Percentiles rank a stretch among this genome's conserved stretches.
Conservation (phyloP, 2,113 vertebrate genomes). For the Spheniscus mendiculus region DNA sequence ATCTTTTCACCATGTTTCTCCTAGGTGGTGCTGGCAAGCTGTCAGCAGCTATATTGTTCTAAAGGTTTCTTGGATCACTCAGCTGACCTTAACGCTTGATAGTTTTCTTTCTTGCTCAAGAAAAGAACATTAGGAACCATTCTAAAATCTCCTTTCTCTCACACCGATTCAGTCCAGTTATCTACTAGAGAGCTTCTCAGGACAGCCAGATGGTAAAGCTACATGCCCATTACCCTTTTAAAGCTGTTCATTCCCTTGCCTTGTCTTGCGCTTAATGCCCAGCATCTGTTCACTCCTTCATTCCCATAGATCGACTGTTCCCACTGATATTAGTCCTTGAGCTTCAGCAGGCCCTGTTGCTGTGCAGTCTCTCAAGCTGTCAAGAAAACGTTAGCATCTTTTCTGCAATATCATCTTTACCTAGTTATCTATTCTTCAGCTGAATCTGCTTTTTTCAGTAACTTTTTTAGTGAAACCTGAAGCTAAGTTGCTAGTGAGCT, state of each 20-base stretch:
- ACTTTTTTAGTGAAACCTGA: background rate
- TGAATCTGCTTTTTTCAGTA: background rate
- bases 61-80: background rate
- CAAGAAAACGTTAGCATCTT: background rate
- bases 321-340: background rate
- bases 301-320: background rate
- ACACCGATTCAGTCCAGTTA: background rate
- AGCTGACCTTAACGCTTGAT: background rate
- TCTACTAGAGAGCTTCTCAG: constrained; percentile 12
- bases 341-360: background rate
- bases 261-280: background rate
- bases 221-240: background rate
- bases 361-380: background rate
- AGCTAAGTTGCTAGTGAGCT: background rate
- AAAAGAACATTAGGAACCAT: background rate
- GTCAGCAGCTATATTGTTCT: background rate
- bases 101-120: background rate
- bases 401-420: background rate
- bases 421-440: background rate
- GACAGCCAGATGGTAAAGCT: constrained; percentile 32
- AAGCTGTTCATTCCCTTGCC: background rate
- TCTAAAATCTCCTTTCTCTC: background rate
- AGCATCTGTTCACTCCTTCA: constrained; percentile 23
- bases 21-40: background rate
- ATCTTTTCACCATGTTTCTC: background rate